Base-by-base conservation (phyloP, 2,888 invertebrate species). In the Ormyrus rosae region DNA sequence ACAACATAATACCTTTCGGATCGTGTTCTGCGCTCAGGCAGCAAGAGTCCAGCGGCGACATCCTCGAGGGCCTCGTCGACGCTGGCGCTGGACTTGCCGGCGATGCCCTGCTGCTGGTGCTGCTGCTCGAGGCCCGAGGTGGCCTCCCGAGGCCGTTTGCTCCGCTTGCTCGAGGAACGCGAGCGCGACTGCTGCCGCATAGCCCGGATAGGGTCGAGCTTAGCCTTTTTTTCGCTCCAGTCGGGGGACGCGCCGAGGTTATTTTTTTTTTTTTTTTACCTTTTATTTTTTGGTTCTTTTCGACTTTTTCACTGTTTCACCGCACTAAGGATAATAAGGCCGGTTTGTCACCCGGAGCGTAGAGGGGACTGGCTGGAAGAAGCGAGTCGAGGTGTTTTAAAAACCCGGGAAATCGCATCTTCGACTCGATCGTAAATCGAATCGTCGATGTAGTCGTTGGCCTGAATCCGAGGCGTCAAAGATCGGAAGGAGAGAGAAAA, bases 1-100 rank as follows among this genome's bases (percentile, higher is more conserved):
- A 19, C 19, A 19, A 19, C 13, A 13, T 19, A 19, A 19, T 19
- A 90, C 90, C 90, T 90, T 86, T 90, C 89, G 34, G 90, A 90
- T 77, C 87, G 87, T 45, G 89, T 87, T 63, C 89, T 87, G 60
- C 87, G 85, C 78, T 86, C 86, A 69, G 83, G 83, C 76, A 85
- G 83, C 34, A 78, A 78, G 61, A 84, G 81, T 34, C 73, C 78
- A 56, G 69, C 69, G 50, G 53, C 51, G 78, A 68, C 77, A 78
- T 81, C 82, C 68, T 84, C 83, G 65, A 81, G 79, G 74, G 63
- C 63, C 11, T 70, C 78, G 55, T 83, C 83, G 77, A 83, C 84
- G 61, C 82, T 82, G 46, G 65, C 63, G n/a, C 75, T 82, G 70
- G 78, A 73, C 78, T 82, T 74, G 13, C 78, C 76, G 10, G 56